Evolutionary conservation across 2,888 invertebrate species (phyloP).

Genomic region (Hololepta plana): DNA sequence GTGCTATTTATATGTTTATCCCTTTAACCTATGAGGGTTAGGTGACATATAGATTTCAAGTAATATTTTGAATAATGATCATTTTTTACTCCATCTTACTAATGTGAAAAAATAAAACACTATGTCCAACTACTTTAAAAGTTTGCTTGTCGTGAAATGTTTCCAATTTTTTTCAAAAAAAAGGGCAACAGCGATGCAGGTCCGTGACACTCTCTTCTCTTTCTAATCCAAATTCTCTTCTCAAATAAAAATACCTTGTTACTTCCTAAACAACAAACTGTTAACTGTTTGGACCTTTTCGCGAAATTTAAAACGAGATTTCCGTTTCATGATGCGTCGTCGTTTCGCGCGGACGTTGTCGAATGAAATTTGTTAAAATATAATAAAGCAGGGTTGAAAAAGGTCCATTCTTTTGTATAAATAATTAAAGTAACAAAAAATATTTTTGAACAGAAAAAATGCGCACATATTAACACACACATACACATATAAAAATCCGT

Average conservation of each 20-base stretch:
- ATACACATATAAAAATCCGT: too few relatives aligned
- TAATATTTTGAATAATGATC: too few relatives aligned
- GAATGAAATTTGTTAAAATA: slow-evolving; percentile 6
- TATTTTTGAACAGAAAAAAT: too few relatives aligned
- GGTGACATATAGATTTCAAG: too few relatives aligned
- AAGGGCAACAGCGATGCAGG: slow-evolving; percentile 8
- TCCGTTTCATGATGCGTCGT: too few relatives aligned
- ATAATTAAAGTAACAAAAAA: too few relatives aligned
- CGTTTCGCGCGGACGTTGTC: too few relatives aligned
- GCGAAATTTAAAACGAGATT: too few relatives aligned
- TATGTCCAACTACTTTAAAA: slow-evolving; percentile 15
- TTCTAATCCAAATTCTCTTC: neutral
- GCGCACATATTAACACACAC: too few relatives aligned
- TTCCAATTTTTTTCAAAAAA: slow-evolving; percentile 10
- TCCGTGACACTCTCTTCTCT: too few relatives aligned
- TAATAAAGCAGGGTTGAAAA: slow-evolving; percentile 12
- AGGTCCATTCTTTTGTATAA: slow-evolving; percentile 13
- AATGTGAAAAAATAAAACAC: slow-evolving; percentile 9
- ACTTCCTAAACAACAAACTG: neutral
- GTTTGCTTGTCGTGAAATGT: slow-evolving; percentile 11
- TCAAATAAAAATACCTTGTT: slow-evolving; percentile 1
- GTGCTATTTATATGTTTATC: slow-evolving; percentile 15
- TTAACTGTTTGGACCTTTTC: slow-evolving; percentile 2
- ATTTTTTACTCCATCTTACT: slow-evolving; percentile 7
- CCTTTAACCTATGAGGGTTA: slow-evolving; percentile 27